Percentiles rank a stretch among this genome's conserved stretches.
Conservation (phyloP, 2,113 vertebrate genomes). For the Edolisoma coerulescens region DNA sequence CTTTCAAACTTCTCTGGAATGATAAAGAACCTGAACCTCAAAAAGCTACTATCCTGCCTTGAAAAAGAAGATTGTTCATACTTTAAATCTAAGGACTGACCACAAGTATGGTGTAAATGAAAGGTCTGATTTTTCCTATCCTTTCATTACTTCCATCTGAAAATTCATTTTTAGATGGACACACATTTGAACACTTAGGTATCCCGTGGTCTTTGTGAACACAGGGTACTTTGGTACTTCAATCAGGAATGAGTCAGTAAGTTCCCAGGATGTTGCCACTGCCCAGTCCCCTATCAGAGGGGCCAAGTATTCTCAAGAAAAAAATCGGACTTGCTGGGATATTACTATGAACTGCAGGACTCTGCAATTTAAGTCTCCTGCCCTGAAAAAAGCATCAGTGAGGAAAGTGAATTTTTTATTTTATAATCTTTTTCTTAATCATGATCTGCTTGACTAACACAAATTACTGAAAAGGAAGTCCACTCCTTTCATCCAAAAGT, state of each 20-base stretch:
- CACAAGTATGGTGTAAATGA: neutral
- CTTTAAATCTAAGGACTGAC: neutral
- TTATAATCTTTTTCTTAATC: neutral
- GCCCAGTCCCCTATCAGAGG: neutral
- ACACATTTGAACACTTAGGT: neutral
- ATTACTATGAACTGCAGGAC: neutral
- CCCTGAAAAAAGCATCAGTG: neutral
- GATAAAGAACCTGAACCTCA: neutral
- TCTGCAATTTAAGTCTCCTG: neutral
- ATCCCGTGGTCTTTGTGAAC: neutral
- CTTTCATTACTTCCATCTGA: neutral
- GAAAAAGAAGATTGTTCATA: neutral
- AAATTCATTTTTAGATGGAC: neutral
- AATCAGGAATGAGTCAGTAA: neutral
- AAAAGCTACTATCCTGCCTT: neutral
- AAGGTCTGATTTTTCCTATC: neutral
- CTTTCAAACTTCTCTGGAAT: neutral
- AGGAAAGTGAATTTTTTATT: neutral
- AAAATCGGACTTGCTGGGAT: neutral
- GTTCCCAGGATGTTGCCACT: neutral
- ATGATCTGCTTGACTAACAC: neutral
- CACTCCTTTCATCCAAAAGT: neutral
- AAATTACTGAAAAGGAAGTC: neutral
- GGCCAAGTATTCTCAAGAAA: neutral
- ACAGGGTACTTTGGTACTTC: neutral